Conservation (phyloP, 1,140 invertebrate genomes). For the Drosophila obscura region DNA sequence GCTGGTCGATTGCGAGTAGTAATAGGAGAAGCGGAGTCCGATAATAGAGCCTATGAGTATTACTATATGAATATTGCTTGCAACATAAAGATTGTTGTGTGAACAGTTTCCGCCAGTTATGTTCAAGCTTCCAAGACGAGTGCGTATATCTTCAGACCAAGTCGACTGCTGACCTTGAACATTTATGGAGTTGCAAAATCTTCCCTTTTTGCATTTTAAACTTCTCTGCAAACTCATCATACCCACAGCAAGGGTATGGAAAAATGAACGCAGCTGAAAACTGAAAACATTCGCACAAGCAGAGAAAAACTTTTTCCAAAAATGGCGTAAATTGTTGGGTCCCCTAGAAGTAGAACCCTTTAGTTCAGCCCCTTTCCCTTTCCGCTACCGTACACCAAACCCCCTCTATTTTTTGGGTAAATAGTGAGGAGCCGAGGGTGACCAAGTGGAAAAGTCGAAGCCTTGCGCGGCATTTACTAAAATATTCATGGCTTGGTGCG, state of each 20-base stretch:
- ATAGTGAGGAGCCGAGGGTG: conserved; percentile 59
- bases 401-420: conserved; percentile 40
- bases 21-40: too few relatives aligned
- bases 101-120: too few relatives aligned
- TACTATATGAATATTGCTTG: too few relatives aligned
- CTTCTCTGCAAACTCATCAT: too few relatives aligned
- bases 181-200: not conserved
- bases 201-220: too few relatives aligned
- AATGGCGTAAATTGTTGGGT: conserved; percentile 73
- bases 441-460: conserved; percentile 74
- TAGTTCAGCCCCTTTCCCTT: conserved; percentile 4
- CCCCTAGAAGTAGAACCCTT: conserved; percentile 48
- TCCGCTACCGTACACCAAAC: not conserved
- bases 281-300: conserved; percentile 31
- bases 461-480: conserved; percentile 74
- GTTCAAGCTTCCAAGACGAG: not conserved
- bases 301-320: conserved; percentile 60
- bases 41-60: too few relatives aligned
- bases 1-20: too few relatives aligned
- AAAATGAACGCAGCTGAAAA: conserved; percentile 53
- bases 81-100: too few relatives aligned
- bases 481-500: conserved; percentile 77
- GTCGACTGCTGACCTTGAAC: too few relatives aligned
- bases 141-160: too few relatives aligned
- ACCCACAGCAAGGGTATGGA: conserved; percentile 1